Evolutionary conservation across 2,888 invertebrate species (phyloP).

Genomic region (Tuta absoluta): DNA sequence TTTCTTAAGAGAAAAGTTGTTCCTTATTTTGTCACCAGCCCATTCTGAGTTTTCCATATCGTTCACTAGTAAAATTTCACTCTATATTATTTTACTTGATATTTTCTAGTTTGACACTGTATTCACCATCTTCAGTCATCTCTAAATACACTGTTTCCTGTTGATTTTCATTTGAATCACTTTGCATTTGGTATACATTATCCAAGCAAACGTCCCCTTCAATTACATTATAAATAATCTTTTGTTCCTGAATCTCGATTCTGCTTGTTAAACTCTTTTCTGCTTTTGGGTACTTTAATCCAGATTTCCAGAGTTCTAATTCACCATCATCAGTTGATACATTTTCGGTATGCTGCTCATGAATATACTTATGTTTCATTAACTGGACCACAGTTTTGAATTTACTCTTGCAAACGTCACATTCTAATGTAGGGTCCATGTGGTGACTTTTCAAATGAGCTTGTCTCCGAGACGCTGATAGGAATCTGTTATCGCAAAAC

Average conservation of each 20-base stretch:
- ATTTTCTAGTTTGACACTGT: constrained; percentile 32
- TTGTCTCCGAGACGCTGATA: constrained; percentile 62
- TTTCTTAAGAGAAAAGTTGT: too few relatives aligned
- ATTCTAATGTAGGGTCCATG: constrained; percentile 48
- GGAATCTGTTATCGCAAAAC: constrained; percentile 56
- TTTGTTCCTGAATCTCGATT: not conserved
- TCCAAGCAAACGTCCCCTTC: not conserved
- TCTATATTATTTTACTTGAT: not conserved
- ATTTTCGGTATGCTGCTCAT: constrained; percentile 31
- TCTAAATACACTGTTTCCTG: constrained; percentile 39
- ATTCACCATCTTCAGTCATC: constrained; percentile 41
- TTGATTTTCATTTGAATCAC: constrained; percentile 21
- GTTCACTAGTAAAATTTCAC: too few relatives aligned
- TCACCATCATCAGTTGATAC: not conserved
- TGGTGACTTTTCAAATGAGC: constrained; percentile 63
- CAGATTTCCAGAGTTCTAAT: not conserved
- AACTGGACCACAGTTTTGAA: constrained; percentile 53
- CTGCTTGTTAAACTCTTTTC: not conserved
- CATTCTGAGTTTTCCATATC: too few relatives aligned
- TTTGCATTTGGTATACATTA: not conserved
- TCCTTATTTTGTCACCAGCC: too few relatives aligned
- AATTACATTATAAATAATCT: constrained; percentile 11
- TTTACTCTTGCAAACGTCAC: constrained; percentile 57
- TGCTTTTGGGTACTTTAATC: not conserved
- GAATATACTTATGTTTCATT: constrained; percentile 53